These are phyloP conservation scores for Chymomyza caudatula DNA, from an alignment of 2,888 invertebrate species.

Conservation along the genomic window DNA sequence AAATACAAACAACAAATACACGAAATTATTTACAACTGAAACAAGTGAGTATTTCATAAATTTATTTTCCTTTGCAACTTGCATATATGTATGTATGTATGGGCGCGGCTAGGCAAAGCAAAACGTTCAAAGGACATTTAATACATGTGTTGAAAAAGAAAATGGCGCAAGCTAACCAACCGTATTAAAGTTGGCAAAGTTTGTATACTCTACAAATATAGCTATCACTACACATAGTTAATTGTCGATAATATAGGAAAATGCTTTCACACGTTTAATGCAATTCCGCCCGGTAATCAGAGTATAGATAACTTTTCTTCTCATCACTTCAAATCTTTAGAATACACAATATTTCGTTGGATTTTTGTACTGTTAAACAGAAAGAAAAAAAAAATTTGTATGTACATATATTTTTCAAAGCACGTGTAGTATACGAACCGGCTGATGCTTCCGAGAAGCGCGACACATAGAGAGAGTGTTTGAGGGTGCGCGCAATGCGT, in stretches of 20 bases:
- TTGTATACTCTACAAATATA: neutral
- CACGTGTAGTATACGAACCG: neutral
- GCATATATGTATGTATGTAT: neutral
- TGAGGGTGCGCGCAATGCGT: neutral
- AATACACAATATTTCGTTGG: too few species aligned
- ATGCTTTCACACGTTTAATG: too few species aligned
- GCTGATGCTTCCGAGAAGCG: neutral
- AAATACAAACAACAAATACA: constrained; percentile 23
- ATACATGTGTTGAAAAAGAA: neutral
- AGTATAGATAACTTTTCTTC: too few species aligned
- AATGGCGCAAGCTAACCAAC: neutral
- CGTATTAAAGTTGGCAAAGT: neutral
- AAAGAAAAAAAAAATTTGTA: neutral
- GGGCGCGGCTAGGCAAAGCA: neutral
- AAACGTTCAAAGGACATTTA: neutral
- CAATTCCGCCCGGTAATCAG: too few species aligned
- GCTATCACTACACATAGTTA: too few species aligned
- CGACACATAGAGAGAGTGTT: neutral
- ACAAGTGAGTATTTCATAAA: constrained; percentile 58
- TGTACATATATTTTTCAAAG: too few species aligned
- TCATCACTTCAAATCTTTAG: too few species aligned
- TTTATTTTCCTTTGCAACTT: neutral
- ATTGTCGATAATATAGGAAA: too few species aligned
- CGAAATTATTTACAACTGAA: constrained; percentile 33
- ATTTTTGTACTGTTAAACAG: too few species aligned